phyloP scores from a whole-genome alignment of 1,140 invertebrate species.

The Penaeus vannamei region DNA sequence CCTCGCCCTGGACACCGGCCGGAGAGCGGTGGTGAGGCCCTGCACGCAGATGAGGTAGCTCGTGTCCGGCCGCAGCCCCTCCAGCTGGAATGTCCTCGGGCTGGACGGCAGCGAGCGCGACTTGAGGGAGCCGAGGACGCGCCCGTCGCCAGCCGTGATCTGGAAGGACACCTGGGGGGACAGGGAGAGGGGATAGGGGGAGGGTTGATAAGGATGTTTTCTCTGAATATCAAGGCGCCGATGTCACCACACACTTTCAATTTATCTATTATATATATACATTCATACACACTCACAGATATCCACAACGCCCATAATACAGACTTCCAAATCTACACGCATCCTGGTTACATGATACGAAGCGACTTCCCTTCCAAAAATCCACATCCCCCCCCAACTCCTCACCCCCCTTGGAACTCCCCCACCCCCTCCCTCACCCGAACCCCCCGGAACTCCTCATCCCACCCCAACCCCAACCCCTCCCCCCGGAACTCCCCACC shows the following conservation, averaged over 20 bases:
- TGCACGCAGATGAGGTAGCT: slow-evolving; percentile 88
- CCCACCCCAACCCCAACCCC: neutral
- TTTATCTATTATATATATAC: too few species aligned
- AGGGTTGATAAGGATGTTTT: neutral
- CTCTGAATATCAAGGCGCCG: neutral
- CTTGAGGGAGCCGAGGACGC: slow-evolving; percentile 46
- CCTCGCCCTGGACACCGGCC: slow-evolving; percentile 66
- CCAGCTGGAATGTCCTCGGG: slow-evolving; percentile 80
- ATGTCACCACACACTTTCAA: slow-evolving; percentile 26
- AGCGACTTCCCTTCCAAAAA: too few species aligned
- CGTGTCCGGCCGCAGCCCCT: slow-evolving; percentile 82
- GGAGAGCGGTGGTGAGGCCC: slow-evolving; percentile 81
- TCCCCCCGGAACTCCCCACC: neutral
- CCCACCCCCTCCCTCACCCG: neutral
- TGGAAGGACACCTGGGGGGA: slow-evolving; percentile 46
- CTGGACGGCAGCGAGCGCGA: slow-evolving; percentile 66
- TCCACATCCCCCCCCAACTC: neutral
- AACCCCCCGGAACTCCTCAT: too few species aligned
- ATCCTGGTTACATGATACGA: neutral
- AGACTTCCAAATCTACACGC: neutral
- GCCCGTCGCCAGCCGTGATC: slow-evolving; percentile 44
- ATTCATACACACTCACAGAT: too few species aligned
- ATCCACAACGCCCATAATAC: neutral
- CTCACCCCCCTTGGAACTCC: too few species aligned
- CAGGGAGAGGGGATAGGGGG: too few species aligned